These are phyloP conservation scores for Stichopus chloronotus DNA, from an alignment of 35 echinoderm and acorn worm species.

Conservation along the genomic window DNA sequence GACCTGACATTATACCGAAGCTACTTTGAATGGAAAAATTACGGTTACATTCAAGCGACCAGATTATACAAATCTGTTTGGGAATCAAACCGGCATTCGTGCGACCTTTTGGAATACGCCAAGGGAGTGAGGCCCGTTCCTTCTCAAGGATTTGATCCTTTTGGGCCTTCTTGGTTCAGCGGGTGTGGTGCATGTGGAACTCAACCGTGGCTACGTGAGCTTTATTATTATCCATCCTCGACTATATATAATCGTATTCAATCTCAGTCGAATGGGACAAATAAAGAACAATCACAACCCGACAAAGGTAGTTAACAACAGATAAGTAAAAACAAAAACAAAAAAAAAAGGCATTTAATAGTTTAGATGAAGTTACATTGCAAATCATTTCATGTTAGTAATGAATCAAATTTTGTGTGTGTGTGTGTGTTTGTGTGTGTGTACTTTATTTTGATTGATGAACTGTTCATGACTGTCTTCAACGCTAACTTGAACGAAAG, in stretches of 20 bases:
- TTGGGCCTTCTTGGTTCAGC: background rate
- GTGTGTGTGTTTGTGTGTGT: too few relatives aligned
- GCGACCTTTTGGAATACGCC: constrained; percentile 45
- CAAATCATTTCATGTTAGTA: too few relatives aligned
- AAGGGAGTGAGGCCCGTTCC: constrained; percentile 18
- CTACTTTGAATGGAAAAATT: constrained; percentile 67
- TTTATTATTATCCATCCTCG: background rate
- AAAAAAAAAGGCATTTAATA: too few relatives aligned
- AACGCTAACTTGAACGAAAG: too few relatives aligned
- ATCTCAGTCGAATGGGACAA: too few relatives aligned
- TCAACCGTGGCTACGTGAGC: constrained; percentile 18
- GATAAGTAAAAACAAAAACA: too few relatives aligned
- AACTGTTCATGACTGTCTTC: too few relatives aligned
- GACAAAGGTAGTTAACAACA: too few relatives aligned
- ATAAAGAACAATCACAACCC: too few relatives aligned
- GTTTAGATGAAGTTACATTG: too few relatives aligned
- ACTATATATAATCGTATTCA: constrained; percentile 19
- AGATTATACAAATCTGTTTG: constrained; percentile 5
- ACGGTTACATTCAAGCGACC: constrained; percentile 3
- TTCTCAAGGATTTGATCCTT: constrained; percentile 8
- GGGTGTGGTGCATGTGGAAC: background rate
- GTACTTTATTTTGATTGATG: too few relatives aligned
- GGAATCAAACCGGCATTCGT: constrained; percentile 31
- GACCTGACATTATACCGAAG: constrained; percentile 37
- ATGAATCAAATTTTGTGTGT: too few relatives aligned